Conservation (phyloP, 1,140 invertebrate species). For the Anadara kagoshimensis region DNA sequence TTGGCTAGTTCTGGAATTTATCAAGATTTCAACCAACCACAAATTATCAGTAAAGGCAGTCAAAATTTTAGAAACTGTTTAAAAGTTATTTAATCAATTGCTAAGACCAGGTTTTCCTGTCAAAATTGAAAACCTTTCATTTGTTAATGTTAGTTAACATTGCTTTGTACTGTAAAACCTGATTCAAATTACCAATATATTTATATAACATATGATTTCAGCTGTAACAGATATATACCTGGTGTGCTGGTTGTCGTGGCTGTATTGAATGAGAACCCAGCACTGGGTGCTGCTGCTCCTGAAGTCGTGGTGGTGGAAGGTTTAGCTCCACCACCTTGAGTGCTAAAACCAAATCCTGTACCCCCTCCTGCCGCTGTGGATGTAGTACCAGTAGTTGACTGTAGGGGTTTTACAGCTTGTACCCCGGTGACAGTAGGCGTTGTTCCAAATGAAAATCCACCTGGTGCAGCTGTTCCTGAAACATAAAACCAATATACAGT, state of each 20-base stretch:
- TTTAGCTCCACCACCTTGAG: constrained; percentile 24
- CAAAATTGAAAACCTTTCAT: too few species aligned
- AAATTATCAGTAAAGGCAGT: too few species aligned
- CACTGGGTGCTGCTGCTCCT: constrained; percentile 1
- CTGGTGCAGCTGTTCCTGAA: neutral
- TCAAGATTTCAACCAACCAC: too few species aligned
- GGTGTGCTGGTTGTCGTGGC: constrained; percentile 5
- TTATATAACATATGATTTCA: neutral
- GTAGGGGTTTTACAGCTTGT: neutral
- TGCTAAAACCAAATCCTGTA: constrained; percentile 19
- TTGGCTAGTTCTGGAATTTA: too few species aligned
- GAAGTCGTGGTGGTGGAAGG: constrained; percentile 2
- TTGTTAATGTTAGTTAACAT: neutral
- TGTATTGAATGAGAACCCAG: too few species aligned
- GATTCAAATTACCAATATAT: neutral
- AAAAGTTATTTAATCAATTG: too few species aligned
- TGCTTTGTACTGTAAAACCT: neutral
- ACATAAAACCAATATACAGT: constrained; percentile 3
- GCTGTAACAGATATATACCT: neutral
- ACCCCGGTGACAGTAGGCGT: neutral
- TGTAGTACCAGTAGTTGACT: constrained; percentile 32
- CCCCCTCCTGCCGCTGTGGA: constrained; percentile 17
- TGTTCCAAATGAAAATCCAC: neutral
- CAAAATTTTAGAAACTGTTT: too few species aligned
- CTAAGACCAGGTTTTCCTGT: too few species aligned